Base-by-base conservation (phyloP, 2,888 invertebrate genomes). In the Hydrotaea cyrtoneurina region DNA sequence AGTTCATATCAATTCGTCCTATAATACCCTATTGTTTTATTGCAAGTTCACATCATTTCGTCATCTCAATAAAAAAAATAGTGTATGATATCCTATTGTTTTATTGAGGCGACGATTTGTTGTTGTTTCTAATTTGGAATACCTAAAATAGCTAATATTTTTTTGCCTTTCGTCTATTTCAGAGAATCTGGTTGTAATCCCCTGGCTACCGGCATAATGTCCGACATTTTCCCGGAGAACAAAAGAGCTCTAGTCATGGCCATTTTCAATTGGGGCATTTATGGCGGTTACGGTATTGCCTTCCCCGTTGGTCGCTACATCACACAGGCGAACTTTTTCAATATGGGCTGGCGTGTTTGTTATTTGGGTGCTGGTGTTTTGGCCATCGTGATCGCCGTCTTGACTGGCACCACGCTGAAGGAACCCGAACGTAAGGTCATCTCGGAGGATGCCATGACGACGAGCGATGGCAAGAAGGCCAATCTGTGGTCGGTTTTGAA, bases 261-360 rank as follows among this genome's bases (percentile, higher is more conserved):
- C 0, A 95, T 98, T 85, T 98, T 98, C 93, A 98, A 98, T 92
- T 98, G 98, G 98, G 98, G 98, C 13, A 98, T 98, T 87, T 98
- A 98, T 90, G 97, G 98, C 43, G 98, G 98, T 2, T 98, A 98
- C 88, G 98, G 98, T 64, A 95, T 98, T 86, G 97, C 98, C 0
- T 98, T 98, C 91, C 98, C 98, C 0, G 96, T 98, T 5, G 98
- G 98, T 0, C 94, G 97, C 87, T 97, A 97, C 88, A 94, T 97
- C 15, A 96, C 97, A 0, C 93, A 94, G 36, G 86, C 95, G 57
- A 95, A 97, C 88, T 94, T 96, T 82, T 96, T 95, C 94, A 95
- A 95, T 86, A 91, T 96, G 93, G 96, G 97, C 62, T 97, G 97
- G 97, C 94, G 97, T 86, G 93, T 96, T 0, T 96, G 97, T 80